Base-by-base conservation (phyloP, 2,888 invertebrate genomes). In the Phaonia tiefii region DNA sequence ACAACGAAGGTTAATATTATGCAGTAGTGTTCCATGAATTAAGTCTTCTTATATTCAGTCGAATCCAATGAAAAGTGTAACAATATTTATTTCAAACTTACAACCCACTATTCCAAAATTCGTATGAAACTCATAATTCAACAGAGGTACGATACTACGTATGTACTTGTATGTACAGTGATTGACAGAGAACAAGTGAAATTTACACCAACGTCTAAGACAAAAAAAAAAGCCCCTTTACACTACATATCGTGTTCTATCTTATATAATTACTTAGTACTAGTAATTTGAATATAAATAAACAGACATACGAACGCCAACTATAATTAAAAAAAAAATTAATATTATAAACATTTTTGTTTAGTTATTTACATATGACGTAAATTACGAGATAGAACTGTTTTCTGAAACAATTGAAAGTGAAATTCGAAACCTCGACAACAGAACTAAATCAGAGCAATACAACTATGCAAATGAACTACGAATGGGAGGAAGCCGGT, bases 291-390 rank as follows among this genome's bases (percentile, higher is more conserved):
- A 49, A 20, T 22, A 49, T 37, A 49, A 49, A 49, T 22, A 7
- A 5, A 46, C 46, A 46, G 46, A 46, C 10, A 13, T 44, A 2
- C 2, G 13, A 8, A 11, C 11, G 13, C 11, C n/a, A 8, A n/a
- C 44, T 44, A 11, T n/a, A 44, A 44, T 8, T 44, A 8, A 10
- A 44, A 44, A 44, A 44, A 2, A 11, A 11, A 10, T 4, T 44
- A 44, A 44, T 5, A 31, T 31, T 31, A 31, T 31, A 31, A 20
- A 49, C 22, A 54, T 25, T 10, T 54, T 22, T 25, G 54, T 54
- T 49, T 66, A 69, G 56, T 71, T 60, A 54, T 71, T 74, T 58
- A 66, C 66, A 66, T 60, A 71, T 80, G 80, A 80, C 80, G 80
- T 71, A 66, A 77, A 69, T 63, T 13, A 58, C 22, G 42, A 63